Evolutionary conservation across 2,113 vertebrate genomes (phyloP).

Genomic region (Passer montanus): DNA sequence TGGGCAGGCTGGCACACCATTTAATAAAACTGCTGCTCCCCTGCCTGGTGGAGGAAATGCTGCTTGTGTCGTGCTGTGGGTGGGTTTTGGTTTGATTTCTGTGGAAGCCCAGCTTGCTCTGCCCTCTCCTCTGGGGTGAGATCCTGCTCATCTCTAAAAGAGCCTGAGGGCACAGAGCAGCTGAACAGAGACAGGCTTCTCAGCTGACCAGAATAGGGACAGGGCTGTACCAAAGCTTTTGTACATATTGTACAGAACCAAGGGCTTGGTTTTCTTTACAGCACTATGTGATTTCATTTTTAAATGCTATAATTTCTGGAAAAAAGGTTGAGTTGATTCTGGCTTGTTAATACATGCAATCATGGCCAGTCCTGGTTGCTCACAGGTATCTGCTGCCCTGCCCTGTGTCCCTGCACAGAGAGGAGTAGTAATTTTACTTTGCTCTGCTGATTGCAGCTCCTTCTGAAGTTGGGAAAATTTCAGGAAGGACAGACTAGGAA

Average conservation of each 20-base stretch:
- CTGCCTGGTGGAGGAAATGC: background rate
- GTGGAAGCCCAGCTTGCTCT: background rate
- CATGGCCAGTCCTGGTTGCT: background rate
- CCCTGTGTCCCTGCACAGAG: background rate
- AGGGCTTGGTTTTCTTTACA: background rate
- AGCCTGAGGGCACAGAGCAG: background rate
- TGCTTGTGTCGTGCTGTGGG: rapidly evolving
- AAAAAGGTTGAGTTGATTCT: background rate
- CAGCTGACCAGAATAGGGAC: background rate
- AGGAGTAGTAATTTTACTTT: background rate
- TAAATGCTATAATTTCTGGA: background rate
- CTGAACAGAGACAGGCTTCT: background rate
- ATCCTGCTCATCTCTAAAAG: too few relatives aligned
- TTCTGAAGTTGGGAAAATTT: background rate
- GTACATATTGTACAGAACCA: too few relatives aligned
- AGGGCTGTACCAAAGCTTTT: background rate
- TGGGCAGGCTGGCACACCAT: background rate
- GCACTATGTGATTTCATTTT: background rate
- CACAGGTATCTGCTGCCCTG: background rate
- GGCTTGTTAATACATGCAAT: background rate
- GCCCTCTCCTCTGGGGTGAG: rapidly evolving
- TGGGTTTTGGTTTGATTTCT: background rate
- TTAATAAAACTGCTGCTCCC: background rate
- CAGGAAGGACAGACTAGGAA: background rate
- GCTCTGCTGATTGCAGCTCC: background rate